phyloP scores from a whole-genome alignment of 1,140 invertebrate species.

The Colletes latitarsis region DNA sequence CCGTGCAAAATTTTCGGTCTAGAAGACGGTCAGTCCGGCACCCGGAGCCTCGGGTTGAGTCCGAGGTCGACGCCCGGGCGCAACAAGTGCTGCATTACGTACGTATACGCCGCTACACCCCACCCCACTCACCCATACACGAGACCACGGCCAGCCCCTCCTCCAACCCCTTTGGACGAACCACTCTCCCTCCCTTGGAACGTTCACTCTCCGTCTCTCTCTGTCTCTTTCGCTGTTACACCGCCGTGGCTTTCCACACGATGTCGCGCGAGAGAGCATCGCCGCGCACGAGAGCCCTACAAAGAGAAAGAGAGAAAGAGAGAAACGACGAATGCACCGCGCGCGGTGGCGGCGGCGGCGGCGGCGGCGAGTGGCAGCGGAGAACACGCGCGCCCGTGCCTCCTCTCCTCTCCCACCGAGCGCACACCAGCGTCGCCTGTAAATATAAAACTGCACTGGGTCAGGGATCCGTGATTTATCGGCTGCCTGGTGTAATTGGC shows the following conservation, averaged over 20 bases:
- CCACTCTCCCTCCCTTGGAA: constrained; percentile 12
- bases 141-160: constrained; percentile 13
- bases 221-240: constrained; percentile 20
- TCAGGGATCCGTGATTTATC: constrained; percentile 81
- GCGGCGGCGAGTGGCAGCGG: constrained; percentile 4
- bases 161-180: constrained; percentile 34
- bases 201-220: constrained; percentile 30
- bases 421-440: constrained; percentile 55
- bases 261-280: constrained; percentile 40
- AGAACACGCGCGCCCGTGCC: constrained; percentile 23
- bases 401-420: background rate
- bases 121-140: constrained; percentile 43
- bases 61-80: constrained; percentile 63
- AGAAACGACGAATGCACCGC: constrained; percentile 34
- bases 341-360: background rate
- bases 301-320: constrained; percentile 35
- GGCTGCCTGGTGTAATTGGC: constrained; percentile 76
- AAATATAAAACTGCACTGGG: constrained; percentile 81
- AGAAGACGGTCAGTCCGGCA: constrained; percentile 52
- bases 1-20: constrained; percentile 57
- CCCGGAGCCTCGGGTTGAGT: constrained; percentile 65
- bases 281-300: constrained; percentile 16
- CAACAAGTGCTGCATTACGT: constrained; percentile 72
- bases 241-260: constrained; percentile 28
- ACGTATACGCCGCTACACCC: constrained; percentile 48